A percentile compares a stretch with the other conserved stretches of the same genome.
Conservation (phyloP, 2,888 invertebrate species). For the Lissonota sp. region DNA sequence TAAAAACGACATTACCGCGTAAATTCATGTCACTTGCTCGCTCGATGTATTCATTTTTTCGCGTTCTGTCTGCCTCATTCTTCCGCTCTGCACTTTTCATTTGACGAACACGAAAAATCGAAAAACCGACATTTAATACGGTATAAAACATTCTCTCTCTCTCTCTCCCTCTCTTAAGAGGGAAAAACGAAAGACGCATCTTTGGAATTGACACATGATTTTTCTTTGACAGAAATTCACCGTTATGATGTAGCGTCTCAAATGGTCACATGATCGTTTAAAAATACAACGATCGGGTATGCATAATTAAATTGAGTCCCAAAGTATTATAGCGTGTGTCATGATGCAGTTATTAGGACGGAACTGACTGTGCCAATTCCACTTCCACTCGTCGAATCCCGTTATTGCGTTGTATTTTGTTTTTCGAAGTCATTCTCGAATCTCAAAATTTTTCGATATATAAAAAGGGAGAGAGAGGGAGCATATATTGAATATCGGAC, state of each 20-base stretch:
- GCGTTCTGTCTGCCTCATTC: no score
- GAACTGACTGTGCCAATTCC: slow-evolving; percentile 61
- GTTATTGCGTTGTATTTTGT: slow-evolving; percentile 8
- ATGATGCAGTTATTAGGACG: slow-evolving; percentile 66
- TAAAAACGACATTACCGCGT: no score
- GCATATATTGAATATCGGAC: not conserved
- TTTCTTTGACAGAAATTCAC: not conserved
- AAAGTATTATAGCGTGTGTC: slow-evolving; percentile 50
- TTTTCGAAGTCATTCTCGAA: not conserved
- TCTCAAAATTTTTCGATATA: not conserved
- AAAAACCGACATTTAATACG: not conserved
- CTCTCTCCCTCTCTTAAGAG: no score
- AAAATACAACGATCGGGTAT: slow-evolving; percentile 9
- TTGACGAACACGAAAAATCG: no score
- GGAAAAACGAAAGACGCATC: not conserved
- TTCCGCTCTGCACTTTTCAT: no score
- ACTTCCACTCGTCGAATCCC: slow-evolving; percentile 25
- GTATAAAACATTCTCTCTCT: not conserved
- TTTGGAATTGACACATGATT: not conserved
- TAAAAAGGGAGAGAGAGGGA: not conserved
- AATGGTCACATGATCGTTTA: not conserved
- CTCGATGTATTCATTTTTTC: no score
- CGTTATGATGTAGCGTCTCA: slow-evolving; percentile 32
- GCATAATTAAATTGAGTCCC: slow-evolving; percentile 24
- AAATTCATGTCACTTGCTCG: no score